Percentiles rank a stretch among this genome's conserved stretches.
These are phyloP conservation scores for Oncorhynchus keta DNA, from an alignment of 2,113 vertebrate species.

Conservation along the genomic window DNA sequence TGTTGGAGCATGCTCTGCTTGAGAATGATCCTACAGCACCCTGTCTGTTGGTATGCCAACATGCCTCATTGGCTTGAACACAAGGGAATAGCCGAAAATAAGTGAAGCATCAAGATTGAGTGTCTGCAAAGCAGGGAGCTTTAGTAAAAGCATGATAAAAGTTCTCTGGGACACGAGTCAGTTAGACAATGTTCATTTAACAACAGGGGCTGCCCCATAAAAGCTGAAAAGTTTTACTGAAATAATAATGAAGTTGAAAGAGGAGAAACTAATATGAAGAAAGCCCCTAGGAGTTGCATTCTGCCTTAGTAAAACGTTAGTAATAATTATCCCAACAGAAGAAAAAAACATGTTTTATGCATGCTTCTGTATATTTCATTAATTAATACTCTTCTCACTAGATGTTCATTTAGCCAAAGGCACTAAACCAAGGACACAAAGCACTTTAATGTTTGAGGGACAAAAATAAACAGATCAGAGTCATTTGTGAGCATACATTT, in stretches of 20 bases:
- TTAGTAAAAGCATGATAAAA: constrained; percentile 1
- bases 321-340: constrained; percentile 8
- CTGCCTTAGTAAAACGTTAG: background rate
- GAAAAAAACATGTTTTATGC: background rate
- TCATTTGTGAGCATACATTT: background rate
- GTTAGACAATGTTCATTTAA: constrained; percentile 20
- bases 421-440: constrained; percentile 13
- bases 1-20: background rate
- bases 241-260: constrained; percentile 33
- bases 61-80: constrained; percentile 1
- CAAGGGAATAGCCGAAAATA: background rate
- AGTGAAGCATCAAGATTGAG: constrained; percentile 8
- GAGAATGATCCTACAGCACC: background rate
- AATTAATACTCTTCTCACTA: background rate
- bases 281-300: constrained; percentile 16
- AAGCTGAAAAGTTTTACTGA: constrained; percentile 18
- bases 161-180: constrained; percentile 6
- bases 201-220: constrained; percentile 15
- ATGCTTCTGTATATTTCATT: constrained; percentile 26
- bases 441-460: constrained; percentile 26
- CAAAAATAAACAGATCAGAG: constrained; percentile 20
- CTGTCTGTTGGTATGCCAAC: constrained; percentile 9
- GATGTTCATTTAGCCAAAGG: constrained; percentile 15
- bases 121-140: background rate
- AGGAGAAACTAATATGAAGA: constrained; percentile 20